phyloP scores from a whole-genome alignment of 1,140 invertebrate genomes.

The Matsumurasca onukii region DNA sequence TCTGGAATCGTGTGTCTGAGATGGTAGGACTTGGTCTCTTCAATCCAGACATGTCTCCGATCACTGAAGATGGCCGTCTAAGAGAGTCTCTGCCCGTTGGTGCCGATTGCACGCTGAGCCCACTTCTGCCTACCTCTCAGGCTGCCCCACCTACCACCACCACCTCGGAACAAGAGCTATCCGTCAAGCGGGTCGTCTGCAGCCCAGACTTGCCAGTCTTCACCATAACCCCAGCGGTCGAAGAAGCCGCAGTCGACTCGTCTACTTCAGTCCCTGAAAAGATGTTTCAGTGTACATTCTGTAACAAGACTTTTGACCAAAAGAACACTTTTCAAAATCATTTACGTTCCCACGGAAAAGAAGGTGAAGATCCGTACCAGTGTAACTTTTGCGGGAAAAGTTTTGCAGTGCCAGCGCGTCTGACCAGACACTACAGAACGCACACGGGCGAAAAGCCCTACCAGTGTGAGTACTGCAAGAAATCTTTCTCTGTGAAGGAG shows the following conservation, averaged over 20 bases:
- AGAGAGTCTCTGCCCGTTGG: conserved; percentile 40
- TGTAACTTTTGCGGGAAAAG: conserved; percentile 92
- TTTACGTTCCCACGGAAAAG: conserved; percentile 56
- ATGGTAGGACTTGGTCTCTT: conserved; percentile 47
- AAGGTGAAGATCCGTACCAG: conserved; percentile 73
- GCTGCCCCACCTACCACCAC: conserved; percentile 12
- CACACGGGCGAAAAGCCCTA: conserved; percentile 86
- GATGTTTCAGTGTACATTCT: conserved; percentile 56
- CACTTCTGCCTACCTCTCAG: conserved; percentile 32
- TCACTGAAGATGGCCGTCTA: conserved; percentile 37
- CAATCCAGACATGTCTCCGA: conserved; percentile 40
- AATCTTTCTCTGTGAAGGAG: conserved; percentile 89
- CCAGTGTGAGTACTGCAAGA: conserved; percentile 90
- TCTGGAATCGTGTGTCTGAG: conserved; percentile 47
- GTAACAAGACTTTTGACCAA: conserved; percentile 59
- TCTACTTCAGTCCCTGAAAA: conserved; percentile 37
- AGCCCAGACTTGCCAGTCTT: conserved; percentile 45
- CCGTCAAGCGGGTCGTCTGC: conserved; percentile 45
- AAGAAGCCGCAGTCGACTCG: conserved; percentile 39
- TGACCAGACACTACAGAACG: conserved; percentile 88
- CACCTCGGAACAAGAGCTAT: conserved; percentile 26
- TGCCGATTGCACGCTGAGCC: conserved; percentile 43
- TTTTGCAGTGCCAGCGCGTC: conserved; percentile 85
- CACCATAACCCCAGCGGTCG: conserved; percentile 37
- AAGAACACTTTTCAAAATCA: conserved; percentile 61